A percentile compares a stretch with the other conserved stretches of the same genome.
Evolutionary conservation across 2,797 vertebrate genomes (phyloP).

Genomic region (Podarcis siculus): DNA sequence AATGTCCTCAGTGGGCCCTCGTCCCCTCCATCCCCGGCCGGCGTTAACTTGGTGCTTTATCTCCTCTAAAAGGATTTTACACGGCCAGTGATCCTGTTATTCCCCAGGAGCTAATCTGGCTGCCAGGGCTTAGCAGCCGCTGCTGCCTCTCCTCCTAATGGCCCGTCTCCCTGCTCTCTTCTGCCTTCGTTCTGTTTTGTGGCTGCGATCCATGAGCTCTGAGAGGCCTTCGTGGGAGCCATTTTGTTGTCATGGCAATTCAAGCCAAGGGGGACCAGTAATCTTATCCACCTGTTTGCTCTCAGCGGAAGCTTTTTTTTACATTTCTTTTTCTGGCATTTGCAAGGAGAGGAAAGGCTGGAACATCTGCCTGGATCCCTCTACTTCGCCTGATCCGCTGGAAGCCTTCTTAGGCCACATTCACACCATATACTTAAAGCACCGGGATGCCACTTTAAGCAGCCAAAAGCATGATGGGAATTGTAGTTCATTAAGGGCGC

Average conservation of each 20-base stretch:
- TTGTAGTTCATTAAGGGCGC: no score
- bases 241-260: background rate
- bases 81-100: conserved; percentile 14
- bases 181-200: background rate
- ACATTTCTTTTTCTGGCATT: background rate
- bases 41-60: background rate
- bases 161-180: background rate
- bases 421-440: no score
- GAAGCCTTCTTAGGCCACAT: no score
- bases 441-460: no score
- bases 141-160: background rate
- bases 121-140: background rate
- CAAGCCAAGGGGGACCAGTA: background rate
- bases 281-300: background rate
- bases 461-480: no score
- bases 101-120: conserved; percentile 7
- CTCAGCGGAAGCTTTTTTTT: background rate
- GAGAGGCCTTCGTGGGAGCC: background rate
- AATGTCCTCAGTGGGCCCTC: background rate
- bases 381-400: background rate
- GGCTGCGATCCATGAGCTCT: background rate
- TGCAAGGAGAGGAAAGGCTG: background rate
- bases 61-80: conserved; percentile 18
- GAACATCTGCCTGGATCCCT: background rate
- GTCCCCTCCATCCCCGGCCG: background rate